phyloP scores from a whole-genome alignment of 2,888 invertebrate species.

The Spilarctia lutea region DNA sequence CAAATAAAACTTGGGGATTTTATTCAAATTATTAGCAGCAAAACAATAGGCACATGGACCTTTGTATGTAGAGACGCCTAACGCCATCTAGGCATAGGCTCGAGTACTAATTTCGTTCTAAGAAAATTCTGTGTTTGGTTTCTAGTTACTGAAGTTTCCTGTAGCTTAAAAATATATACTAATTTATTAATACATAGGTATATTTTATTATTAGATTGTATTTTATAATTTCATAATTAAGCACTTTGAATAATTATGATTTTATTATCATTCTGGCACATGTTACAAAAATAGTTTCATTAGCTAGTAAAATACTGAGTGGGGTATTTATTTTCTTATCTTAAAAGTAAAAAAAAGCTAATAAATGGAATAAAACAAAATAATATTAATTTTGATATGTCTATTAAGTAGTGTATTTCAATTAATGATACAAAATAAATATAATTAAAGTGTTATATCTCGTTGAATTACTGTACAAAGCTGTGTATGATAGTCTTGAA shows the following conservation, averaged over 20 bases:
- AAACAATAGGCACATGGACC: not conserved
- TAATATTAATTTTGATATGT: no score
- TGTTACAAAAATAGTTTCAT: no score
- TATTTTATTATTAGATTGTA: not conserved
- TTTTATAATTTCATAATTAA: not conserved
- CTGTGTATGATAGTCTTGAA: no score
- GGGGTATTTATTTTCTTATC: no score
- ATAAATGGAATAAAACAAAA: no score
- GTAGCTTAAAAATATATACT: not conserved
- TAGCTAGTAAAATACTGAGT: no score
- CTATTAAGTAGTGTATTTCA: no score
- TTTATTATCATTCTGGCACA: no score
- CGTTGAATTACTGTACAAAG: no score
- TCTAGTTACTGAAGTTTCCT: not conserved
- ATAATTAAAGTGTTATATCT: no score
- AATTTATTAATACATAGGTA: not conserved
- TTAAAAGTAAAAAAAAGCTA: no score
- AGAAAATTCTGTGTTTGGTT: not conserved
- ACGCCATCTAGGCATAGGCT: slow-evolving; percentile 10
- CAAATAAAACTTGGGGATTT: not conserved
- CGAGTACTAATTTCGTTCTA: slow-evolving; percentile 8
- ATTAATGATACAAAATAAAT: no score
- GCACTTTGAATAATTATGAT: not conserved
- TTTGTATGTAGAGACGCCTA: slow-evolving; percentile 5
- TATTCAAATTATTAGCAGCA: not conserved